A percentile compares a stretch with the other conserved stretches of the same genome.
phyloP scores from a whole-genome alignment of 2,797 vertebrate species.

The Tenualosa ilisha region DNA sequence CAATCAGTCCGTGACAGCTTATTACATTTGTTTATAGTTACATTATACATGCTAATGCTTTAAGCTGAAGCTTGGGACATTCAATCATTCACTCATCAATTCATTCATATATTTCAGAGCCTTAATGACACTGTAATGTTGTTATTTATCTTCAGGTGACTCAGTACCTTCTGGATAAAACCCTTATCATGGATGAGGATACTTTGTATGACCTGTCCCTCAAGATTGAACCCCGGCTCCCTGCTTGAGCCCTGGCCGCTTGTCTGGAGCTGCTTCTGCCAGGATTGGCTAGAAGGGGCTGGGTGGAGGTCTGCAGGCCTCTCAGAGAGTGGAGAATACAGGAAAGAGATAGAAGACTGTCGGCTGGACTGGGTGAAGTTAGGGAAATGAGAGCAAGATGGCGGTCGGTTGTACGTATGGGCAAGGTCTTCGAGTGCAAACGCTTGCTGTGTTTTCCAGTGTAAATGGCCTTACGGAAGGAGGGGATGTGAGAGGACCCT shows the following conservation, averaged over 20 bases:
- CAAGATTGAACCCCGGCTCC: constrained; percentile 92
- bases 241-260: constrained; percentile 81
- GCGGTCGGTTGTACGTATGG: neutral
- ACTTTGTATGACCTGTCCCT: constrained; percentile 93
- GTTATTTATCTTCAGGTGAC: constrained; percentile 78
- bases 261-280: constrained; percentile 54
- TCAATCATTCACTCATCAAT: neutral
- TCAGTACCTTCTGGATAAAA: constrained; percentile 93
- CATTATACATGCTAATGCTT: neutral
- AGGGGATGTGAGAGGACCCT: neutral
- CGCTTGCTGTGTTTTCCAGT: neutral
- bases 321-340: neutral
- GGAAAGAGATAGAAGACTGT: neutral
- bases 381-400: neutral
- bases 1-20: neutral
- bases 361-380: neutral
- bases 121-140: neutral
- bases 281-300: neutral
- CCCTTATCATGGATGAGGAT: constrained; percentile 93
- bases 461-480: neutral
- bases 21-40: neutral
- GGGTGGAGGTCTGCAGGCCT: neutral
- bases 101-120: neutral
- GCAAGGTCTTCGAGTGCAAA: too few relatives aligned
- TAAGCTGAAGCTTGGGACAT: neutral